Base-by-base conservation (phyloP, 2,888 invertebrate species). In the Caenorhabditis macrosperma region DNA sequence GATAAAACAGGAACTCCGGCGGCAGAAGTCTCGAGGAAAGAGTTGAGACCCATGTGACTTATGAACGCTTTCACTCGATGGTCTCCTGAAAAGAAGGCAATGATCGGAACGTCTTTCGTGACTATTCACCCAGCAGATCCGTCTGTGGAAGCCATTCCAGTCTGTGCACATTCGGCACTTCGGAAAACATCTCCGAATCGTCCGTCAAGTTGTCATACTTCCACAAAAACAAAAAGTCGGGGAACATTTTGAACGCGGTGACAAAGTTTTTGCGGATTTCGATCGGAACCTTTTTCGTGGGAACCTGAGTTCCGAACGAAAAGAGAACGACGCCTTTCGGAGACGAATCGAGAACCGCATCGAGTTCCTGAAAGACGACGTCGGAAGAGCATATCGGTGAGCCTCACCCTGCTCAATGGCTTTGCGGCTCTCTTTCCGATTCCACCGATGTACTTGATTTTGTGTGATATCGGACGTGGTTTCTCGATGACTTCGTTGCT, bases 401-500 rank as follows among this genome's bases (percentile, higher is more conserved):
- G 26, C 6, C n/a, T 60, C 26, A 26, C 60, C 44, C 15, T 35
- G 4, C 52, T 55, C 54, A 82, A 44, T n/a, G 75, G 68, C 30
- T 75, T 78, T 10, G 81, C 52, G 17, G 75, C 57, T 15, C 46
- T 59, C 64, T 76, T 60, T 44, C 78, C 78, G 44, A 86, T 81
- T 17, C 84, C 85, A 44, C 87, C 87, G 48, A 87, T 87, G 59
- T 81, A 83, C 48, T 86, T 85, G 50, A 88, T 80, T 61, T 87
- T 87, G 46, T 76, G 57, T 7, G 79, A 78, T 22, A 82, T 82
- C 5, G 87, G 87, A 20, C 82, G 63, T 4, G 82, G 76, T 30
- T 87, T 66, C 61, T 88, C 88, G 28, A 87, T 79, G 1, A 88
- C 60, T 71, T 87, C 87, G 41, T 87, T 75, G 17, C 82, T 81